These are phyloP conservation scores for Phalloptychus januarius DNA, from an alignment of 2,797 vertebrate species.

Conservation along the genomic window DNA sequence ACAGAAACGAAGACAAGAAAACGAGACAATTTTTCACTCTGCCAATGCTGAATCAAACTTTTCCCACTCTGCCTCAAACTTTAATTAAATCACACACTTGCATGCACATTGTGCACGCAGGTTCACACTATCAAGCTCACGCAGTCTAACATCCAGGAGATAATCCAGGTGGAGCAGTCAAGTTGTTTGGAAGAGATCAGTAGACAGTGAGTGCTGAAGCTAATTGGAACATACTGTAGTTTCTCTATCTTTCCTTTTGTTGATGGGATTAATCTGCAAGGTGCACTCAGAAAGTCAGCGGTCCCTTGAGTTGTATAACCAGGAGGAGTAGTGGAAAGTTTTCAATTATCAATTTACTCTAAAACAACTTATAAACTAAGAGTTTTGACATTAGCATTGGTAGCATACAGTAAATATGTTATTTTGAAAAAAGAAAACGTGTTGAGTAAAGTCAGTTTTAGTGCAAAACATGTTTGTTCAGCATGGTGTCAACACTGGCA, in stretches of 20 bases:
- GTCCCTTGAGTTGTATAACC: conserved; percentile 45
- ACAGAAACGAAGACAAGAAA: conserved; percentile 79
- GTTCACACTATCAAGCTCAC: conserved; percentile 42
- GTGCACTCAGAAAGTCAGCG: conserved; percentile 53
- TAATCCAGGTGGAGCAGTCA: conserved; percentile 73
- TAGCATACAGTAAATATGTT: background rate
- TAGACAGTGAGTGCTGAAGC: conserved; percentile 55
- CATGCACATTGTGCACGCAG: conserved; percentile 62
- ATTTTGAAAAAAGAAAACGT: background rate
- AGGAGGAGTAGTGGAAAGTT: conserved; percentile 18
- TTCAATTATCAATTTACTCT: conserved; percentile 32
- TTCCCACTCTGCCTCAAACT: conserved; percentile 69
- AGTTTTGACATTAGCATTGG: background rate
- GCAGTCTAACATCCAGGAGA: conserved; percentile 45
- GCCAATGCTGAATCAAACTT: conserved; percentile 78
- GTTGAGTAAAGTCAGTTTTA: background rate
- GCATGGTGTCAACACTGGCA: background rate
- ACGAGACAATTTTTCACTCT: conserved; percentile 77
- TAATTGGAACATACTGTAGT: conserved; percentile 54
- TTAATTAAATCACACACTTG: conserved; percentile 82
- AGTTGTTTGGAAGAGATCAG: conserved; percentile 63
- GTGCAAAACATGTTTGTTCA: background rate
- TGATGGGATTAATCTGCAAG: conserved; percentile 68
- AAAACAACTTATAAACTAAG: conserved; percentile 5
- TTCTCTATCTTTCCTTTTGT: conserved; percentile 51